phyloP scores from a whole-genome alignment of 1,140 invertebrate species.

The Drosophila setifemur region DNA sequence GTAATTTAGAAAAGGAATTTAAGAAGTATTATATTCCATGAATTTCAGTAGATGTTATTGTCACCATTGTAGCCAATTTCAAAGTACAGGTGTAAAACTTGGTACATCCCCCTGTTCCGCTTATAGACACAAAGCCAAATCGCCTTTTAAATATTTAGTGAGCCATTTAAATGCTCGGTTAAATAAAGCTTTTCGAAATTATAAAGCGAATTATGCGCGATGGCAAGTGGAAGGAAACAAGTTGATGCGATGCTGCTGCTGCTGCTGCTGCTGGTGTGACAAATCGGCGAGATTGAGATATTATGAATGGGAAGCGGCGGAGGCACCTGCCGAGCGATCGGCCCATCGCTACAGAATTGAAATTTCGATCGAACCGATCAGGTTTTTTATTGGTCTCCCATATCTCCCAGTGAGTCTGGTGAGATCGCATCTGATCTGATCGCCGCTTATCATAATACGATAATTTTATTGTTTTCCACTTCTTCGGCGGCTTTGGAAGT shows the following conservation, averaged over 20 bases:
- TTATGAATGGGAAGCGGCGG: slow-evolving; percentile 28
- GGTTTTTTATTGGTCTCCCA: slow-evolving; percentile 11
- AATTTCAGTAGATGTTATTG: too few species aligned
- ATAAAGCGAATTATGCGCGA: slow-evolving; percentile 1
- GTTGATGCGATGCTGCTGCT: not conserved
- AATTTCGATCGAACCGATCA: slow-evolving; percentile 20
- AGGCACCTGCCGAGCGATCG: slow-evolving; percentile 13
- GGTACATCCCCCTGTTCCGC: slow-evolving; percentile 10
- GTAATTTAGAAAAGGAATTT: too few species aligned
- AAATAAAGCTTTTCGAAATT: slow-evolving; percentile 21
- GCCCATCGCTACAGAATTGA: not conserved
- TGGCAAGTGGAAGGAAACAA: not conserved
- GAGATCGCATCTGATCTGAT: slow-evolving; percentile 9
- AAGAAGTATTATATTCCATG: too few species aligned
- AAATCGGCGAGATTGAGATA: slow-evolving; percentile 36
- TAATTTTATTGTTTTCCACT: slow-evolving; percentile 33
- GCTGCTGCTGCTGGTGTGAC: slow-evolving; percentile 1
- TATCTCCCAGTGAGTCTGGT: slow-evolving; percentile 34
- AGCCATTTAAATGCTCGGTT: slow-evolving; percentile 23
- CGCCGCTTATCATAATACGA: slow-evolving; percentile 38
- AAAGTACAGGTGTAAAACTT: not conserved
- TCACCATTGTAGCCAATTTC: too few species aligned
- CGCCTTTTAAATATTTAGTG: slow-evolving; percentile 23
- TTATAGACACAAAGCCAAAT: not conserved
- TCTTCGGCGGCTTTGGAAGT: slow-evolving; percentile 20